Evolutionary conservation across 1,140 invertebrate species (phyloP).

Genomic region (Bombus fervidus): DNA sequence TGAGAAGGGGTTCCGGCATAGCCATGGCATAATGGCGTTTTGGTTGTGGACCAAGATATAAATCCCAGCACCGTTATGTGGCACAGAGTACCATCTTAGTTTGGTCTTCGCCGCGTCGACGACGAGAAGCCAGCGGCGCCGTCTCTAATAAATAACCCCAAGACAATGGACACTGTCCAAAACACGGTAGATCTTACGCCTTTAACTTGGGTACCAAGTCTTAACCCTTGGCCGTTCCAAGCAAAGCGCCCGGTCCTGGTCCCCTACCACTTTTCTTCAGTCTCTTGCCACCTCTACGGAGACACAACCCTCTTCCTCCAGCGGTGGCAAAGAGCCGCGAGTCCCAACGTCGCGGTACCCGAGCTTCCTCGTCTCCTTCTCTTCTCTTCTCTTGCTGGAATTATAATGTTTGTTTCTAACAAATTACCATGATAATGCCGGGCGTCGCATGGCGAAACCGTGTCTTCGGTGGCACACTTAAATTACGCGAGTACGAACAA

Average conservation of each 20-base stretch:
- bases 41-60: constrained; percentile 67
- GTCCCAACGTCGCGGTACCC: constrained; percentile 28
- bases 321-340: neutral
- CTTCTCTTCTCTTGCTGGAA: constrained; percentile 62
- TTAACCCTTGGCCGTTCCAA: constrained; percentile 70
- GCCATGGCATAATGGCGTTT: constrained; percentile 66
- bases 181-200: constrained; percentile 82
- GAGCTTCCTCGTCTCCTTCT: constrained; percentile 4
- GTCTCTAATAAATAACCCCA: constrained; percentile 80
- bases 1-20: constrained; percentile 57
- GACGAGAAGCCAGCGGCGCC: constrained; percentile 59
- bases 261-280: constrained; percentile 54
- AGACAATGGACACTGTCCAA: constrained; percentile 83
- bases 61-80: constrained; percentile 65
- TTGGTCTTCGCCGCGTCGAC: constrained; percentile 61
- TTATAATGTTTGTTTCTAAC: constrained; percentile 84
- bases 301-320: constrained; percentile 24
- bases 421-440: constrained; percentile 83
- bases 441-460: constrained; percentile 72
- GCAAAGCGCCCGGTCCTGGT: constrained; percentile 21
- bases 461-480: constrained; percentile 80
- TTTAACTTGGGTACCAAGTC: constrained; percentile 78
- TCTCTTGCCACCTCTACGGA: constrained; percentile 42
- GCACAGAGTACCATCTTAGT: constrained; percentile 64
- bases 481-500: constrained; percentile 73